These are phyloP conservation scores for Hiodon alosoides DNA, from an alignment of 2,113 vertebrate genomes.

Conservation along the genomic window DNA sequence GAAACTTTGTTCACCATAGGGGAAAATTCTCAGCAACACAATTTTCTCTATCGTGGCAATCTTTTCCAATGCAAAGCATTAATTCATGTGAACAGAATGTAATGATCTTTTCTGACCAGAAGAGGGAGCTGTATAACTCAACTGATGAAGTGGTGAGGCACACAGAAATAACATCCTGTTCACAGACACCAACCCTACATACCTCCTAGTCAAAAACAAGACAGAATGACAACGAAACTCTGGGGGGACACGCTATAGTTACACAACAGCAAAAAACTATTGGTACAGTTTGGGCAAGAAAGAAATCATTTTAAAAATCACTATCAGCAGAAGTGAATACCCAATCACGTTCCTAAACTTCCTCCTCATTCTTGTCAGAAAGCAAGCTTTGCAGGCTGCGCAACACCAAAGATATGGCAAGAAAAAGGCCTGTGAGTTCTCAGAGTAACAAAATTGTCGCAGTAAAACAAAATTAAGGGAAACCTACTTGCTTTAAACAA, in stretches of 20 bases:
- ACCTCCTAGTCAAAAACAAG: not conserved
- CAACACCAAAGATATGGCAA: not conserved
- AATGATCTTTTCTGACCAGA: conserved; percentile 27
- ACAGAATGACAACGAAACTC: not conserved
- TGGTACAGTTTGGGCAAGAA: not conserved
- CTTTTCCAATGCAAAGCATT: too few species aligned
- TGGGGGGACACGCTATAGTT: not conserved
- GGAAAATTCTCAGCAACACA: too few species aligned
- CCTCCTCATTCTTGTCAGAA: not conserved
- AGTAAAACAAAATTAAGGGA: too few species aligned
- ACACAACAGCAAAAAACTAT: not conserved
- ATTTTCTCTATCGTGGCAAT: too few species aligned
- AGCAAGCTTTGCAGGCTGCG: not conserved
- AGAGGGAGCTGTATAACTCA: conserved; percentile 43
- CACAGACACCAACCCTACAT: not conserved
- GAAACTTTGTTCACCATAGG: too few species aligned
- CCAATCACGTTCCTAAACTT: not conserved
- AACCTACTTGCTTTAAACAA: too few species aligned
- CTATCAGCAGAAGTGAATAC: not conserved
- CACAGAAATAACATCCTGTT: conserved; percentile 12
- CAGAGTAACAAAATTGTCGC: not conserved
- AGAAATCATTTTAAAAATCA: not conserved
- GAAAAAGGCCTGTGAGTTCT: not conserved
- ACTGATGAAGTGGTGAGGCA: not conserved
- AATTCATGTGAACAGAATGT: too few species aligned